Percentiles rank a stretch among this genome's conserved stretches.
These are phyloP conservation scores for Leptopilina boulardi DNA, from an alignment of 1,140 invertebrate species.

Conservation along the genomic window DNA sequence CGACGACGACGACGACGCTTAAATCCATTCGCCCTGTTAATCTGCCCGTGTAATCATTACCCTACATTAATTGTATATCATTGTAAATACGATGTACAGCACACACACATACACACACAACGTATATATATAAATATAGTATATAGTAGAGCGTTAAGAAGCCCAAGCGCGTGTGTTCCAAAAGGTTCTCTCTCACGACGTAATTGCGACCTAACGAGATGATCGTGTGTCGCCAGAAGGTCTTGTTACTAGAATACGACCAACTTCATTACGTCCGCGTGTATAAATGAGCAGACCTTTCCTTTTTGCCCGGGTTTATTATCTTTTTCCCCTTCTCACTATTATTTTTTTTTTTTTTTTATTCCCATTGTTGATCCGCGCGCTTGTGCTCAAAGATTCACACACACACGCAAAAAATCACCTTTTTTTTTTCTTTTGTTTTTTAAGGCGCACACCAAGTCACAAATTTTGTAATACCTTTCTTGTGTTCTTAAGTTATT, in stretches of 20 bases:
- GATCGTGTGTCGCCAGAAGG: conserved; percentile 9
- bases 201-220: conserved; percentile 17
- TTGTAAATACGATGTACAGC: conserved; percentile 47
- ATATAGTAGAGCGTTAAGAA: conserved; percentile 19
- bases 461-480: conserved; percentile 40
- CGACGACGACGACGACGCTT: conserved; percentile 27
- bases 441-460: conserved; percentile 10
- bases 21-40: conserved; percentile 40
- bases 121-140: no score
- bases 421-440: not conserved
- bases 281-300: conserved; percentile 15
- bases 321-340: not conserved
- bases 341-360: not conserved
- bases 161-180: conserved; percentile 42
- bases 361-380: not conserved
- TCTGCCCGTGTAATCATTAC: conserved; percentile 42
- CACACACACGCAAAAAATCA: not conserved
- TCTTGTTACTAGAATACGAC: conserved; percentile 1
- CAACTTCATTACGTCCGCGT: conserved; percentile 6
- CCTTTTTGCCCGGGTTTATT: not conserved
- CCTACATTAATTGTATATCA: conserved; percentile 50
- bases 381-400: not conserved
- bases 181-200: not conserved
- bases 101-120: no score
- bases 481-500: conserved; percentile 53